Evolutionary conservation across 2,888 invertebrate species (phyloP).

Genomic region (Scaptomyza tumidula): DNA sequence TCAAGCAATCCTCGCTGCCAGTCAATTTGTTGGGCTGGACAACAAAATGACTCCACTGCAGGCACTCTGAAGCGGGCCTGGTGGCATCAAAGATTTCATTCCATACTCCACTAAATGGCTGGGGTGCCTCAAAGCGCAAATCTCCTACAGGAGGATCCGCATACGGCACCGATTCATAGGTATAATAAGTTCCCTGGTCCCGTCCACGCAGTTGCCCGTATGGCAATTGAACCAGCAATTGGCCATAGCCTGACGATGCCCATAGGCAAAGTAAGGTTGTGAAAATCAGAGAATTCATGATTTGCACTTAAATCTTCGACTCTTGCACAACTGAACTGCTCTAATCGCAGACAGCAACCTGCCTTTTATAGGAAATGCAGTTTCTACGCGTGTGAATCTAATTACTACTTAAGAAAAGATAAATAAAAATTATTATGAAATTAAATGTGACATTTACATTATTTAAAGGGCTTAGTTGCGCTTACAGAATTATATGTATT

Average conservation of each 20-base stretch:
- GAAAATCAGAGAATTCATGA: constrained; percentile 5
- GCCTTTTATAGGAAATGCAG: background rate
- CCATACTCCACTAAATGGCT: constrained; percentile 67
- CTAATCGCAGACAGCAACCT: background rate
- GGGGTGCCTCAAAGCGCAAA: constrained; percentile 86
- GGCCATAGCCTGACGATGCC: constrained; percentile 87
- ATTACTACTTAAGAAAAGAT: background rate
- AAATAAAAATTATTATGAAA: background rate
- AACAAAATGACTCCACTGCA: constrained; percentile 87
- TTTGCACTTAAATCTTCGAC: constrained; percentile 10
- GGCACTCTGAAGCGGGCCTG: constrained; percentile 86
- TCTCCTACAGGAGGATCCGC: constrained; percentile 88
- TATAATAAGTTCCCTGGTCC: constrained; percentile 84
- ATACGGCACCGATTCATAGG: constrained; percentile 89
- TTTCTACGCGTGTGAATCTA: background rate
- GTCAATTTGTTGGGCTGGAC: constrained; percentile 62
- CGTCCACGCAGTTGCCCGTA: constrained; percentile 76
- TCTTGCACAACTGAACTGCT: background rate
- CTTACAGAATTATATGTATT: background rate
- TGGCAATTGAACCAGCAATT: constrained; percentile 58
- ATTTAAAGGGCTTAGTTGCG: background rate
- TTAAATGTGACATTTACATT: background rate
- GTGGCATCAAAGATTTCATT: constrained; percentile 85
- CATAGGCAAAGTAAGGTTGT: constrained; percentile 85
- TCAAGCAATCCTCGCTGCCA: constrained; percentile 89